Evolutionary conservation across 2,888 invertebrate species (phyloP), one percentile per base, ranked within the genome.

Genomic region (Sisyra nigra): DNA sequence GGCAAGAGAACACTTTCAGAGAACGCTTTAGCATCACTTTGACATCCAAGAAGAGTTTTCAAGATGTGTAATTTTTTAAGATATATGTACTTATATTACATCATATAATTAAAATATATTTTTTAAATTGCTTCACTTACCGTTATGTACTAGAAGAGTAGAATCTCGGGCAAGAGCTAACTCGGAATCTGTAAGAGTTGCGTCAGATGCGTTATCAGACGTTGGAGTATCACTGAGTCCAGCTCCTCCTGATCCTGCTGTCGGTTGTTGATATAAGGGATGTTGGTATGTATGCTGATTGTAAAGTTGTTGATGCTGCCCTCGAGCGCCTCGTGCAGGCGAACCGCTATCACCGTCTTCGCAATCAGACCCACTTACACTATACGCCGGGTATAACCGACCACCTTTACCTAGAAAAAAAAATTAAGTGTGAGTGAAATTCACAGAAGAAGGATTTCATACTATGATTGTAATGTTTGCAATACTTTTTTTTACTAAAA

Each of bases 201-300:
- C 83, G 74, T 84, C 83, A 50, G 84, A 85, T 49, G 80, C 82
- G 78, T 84, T 83, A 61, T 85, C 85, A 50, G 83, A 80, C 36
- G 81, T 80, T 50, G 84, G 84, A 58, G 84, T 80, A 67, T 84
- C 77, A 61, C 82, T 78, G 54, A 84, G 69, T 55, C 80, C 72
- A 50, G 74, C 70, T 55, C 61, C 54, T 54, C 41, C 41, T 34
- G 34, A 15, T 17, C 61, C 59, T 13, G 62, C 59, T 43, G 49
- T 47, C 32, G 50, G 50, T 50, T 64, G 64, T 51, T 64, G 64
- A 49, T 64, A 65, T 45, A 65, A 56, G 35, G 67, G 67, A 53
- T 68, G 69, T 55, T 69, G 71, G 56, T 67, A 67, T 48, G 65
- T 63, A 53, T 65, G 65, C 58, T 70, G 71, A 52, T 65, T 64